A percentile compares a stretch with the other conserved stretches of the same genome.
Conservation (phyloP, 2,797 vertebrate species). For the Cyprinella venusta region DNA sequence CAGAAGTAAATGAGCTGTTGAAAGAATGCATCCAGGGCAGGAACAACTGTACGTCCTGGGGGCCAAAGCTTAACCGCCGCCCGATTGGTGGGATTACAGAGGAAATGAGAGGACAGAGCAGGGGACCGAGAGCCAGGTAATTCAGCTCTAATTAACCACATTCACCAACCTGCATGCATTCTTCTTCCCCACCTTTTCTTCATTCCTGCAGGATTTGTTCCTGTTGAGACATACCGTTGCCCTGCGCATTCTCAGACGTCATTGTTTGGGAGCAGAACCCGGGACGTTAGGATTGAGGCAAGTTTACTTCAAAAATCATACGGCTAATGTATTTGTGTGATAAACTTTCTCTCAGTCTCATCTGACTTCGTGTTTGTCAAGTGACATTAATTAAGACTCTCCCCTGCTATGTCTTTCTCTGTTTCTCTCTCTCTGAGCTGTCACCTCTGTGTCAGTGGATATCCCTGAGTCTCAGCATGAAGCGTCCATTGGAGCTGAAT, state of each 20-base stretch:
- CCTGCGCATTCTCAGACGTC: constrained; percentile 42
- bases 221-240: constrained; percentile 50
- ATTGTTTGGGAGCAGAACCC: constrained; percentile 26
- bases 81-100: constrained; percentile 61
- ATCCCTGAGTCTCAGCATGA: constrained; percentile 56
- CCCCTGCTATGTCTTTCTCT: constrained; percentile 33
- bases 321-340: background rate
- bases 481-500: constrained; percentile 52
- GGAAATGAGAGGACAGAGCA: constrained; percentile 63
- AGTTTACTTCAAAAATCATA: background rate
- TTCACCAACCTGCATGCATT: constrained; percentile 46
- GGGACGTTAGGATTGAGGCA: background rate
- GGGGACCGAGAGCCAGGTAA: constrained; percentile 61
- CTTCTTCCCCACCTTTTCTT: constrained; percentile 46
- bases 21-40: constrained; percentile 60
- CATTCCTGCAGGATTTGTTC: constrained; percentile 40
- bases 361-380: constrained; percentile 8
- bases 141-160: constrained; percentile 65
- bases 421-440: constrained; percentile 44
- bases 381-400: constrained; percentile 25
- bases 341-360: constrained; percentile 26
- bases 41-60: constrained; percentile 53
- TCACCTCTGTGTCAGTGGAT: constrained; percentile 54
- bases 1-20: constrained; percentile 65
- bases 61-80: constrained; percentile 53